A percentile compares a stretch with the other conserved stretches of the same genome.
Evolutionary conservation across 23 tunicate species (phyloP).

Genomic region (Pegea sp.): DNA sequence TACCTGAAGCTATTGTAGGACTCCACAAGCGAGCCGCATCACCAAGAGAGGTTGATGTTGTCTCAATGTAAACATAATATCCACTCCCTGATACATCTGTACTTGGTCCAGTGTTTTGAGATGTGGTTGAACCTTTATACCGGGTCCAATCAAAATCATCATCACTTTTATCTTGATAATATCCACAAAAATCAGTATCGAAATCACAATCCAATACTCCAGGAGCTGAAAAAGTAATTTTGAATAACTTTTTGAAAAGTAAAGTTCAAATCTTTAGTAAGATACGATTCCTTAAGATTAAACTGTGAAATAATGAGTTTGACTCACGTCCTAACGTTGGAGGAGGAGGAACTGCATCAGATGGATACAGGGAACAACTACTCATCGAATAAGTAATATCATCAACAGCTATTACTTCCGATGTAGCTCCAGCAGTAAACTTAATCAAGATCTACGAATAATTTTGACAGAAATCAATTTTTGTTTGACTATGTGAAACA

Average conservation of each 20-base stretch:
- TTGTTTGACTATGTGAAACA: no score
- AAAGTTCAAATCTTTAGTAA: no score
- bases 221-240: constrained; percentile 31
- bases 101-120: constrained; percentile 32
- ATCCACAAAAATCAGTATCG: constrained; percentile 30
- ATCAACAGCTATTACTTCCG: constrained; percentile 41
- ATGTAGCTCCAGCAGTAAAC: no score
- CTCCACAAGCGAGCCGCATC: constrained; percentile 12
- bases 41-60: constrained; percentile 16
- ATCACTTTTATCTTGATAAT: constrained; percentile 13
- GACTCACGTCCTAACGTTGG: constrained; percentile 31
- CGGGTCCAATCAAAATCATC: constrained; percentile 29
- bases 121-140: constrained; percentile 8
- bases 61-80: constrained; percentile 29
- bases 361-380: constrained; percentile 11
- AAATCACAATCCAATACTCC: constrained; percentile 29
- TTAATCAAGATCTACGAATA: no score
- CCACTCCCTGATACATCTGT: constrained; percentile 23
- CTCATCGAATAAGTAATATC: constrained; percentile 21
- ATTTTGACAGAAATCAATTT: no score
- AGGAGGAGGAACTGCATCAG: constrained; percentile 32
- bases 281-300: no score
- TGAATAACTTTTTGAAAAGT: no score
- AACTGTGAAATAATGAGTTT: background rate
- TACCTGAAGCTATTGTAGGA: constrained; percentile 2